A percentile compares a stretch with the other conserved stretches of the same genome.
phyloP scores from a whole-genome alignment of 2,797 vertebrate genomes.

The Cuniculus paca region DNA sequence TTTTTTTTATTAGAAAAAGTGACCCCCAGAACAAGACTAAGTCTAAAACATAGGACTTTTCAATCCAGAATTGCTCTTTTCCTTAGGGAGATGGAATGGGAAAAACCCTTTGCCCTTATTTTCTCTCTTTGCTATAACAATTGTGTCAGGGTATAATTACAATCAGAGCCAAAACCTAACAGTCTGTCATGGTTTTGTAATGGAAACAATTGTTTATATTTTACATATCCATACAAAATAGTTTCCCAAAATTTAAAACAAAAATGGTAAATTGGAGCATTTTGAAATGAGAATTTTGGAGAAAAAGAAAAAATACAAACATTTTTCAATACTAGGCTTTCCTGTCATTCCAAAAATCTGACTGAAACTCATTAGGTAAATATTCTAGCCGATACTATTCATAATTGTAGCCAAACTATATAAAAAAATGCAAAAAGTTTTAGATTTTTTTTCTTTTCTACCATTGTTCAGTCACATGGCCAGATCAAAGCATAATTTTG shows the following conservation, averaged over 20 bases:
- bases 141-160: not conserved
- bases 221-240: slow-evolving; percentile 33
- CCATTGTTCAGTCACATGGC: not conserved
- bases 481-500: not conserved
- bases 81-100: not conserved
- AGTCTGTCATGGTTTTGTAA: slow-evolving; percentile 14
- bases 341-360: not conserved
- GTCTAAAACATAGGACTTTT: not conserved
- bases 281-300: not conserved
- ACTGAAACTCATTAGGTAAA: not conserved
- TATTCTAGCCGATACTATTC: not conserved
- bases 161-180: slow-evolving; percentile 61
- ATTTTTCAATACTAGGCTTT: slow-evolving; percentile 13
- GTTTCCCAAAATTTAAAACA: not conserved
- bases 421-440: not conserved
- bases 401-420: slow-evolving; percentile 12
- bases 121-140: slow-evolving; percentile 16
- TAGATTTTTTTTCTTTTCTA: not conserved
- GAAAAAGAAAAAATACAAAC: not conserved
- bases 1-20: not conserved
- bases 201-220: slow-evolving; percentile 38
- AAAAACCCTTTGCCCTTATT: slow-evolving; percentile 46
- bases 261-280: not conserved
- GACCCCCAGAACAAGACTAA: not conserved
- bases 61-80: not conserved